Base-by-base conservation (phyloP, 1,140 invertebrate species). In the Metopolophium dirhodum region DNA sequence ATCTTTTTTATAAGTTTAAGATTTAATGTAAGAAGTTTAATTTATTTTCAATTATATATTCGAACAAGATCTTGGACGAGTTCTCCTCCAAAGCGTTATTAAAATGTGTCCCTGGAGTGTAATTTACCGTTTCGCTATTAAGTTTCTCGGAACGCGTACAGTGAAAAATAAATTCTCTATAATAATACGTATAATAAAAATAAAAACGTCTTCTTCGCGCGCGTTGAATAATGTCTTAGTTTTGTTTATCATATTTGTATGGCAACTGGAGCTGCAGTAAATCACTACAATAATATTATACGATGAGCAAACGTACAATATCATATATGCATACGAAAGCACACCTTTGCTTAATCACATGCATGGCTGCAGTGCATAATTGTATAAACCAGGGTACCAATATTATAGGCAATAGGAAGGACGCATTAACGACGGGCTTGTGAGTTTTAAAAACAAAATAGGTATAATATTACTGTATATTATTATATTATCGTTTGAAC, bases 1-100 rank as follows among this genome's bases (percentile, higher is more conserved):
- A 77, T 77, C 14, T n/a, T 68, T 41, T n/a, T 35, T 77, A 77
- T n/a, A n/a, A n/a, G n/a, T 77, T n/a, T 20, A 77, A 18, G 30
- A 77, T 77, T 77, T 35, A n/a, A n/a, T 77, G 18, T n/a, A n/a
- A 68, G 14, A 77, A n/a, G 61, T 77, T 77, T 77, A 77, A 77
- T 77, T 77, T 77, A 77, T 77, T 77, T 77, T 77, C 61, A 77
- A 77, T 77, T 77, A n/a, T 77, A 77, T 77, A 77, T 77, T n/a
- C 61, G n/a, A n/a, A n/a, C 61, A n/a, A 77, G 61, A n/a, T 18
- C 30, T 77, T 18, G 14, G 61, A 6, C n/a, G n/a, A 35, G 14
- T 77, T 77, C 14, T 30, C n/a, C 61, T n/a, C 14, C 6, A n/a
- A 30, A 77, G n/a, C 14, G 30, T n/a, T 77, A 77, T 77, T 77